phyloP scores from a whole-genome alignment of 2,888 invertebrate species.

The Argynnis bischoffii region DNA sequence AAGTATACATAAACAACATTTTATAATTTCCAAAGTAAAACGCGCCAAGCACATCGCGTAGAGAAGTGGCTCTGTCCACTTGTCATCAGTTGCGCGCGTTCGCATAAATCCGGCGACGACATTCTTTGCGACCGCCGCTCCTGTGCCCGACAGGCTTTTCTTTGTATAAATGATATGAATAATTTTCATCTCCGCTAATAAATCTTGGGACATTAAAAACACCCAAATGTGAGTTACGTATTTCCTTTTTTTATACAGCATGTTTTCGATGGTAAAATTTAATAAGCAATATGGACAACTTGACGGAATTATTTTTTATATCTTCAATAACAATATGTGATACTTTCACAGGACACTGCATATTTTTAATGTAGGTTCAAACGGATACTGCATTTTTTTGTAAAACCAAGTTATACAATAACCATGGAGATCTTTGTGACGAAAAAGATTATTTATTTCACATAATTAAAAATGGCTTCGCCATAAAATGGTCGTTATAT shows the following conservation, averaged over 20 bases:
- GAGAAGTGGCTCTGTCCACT: constrained; percentile 59
- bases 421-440: no score
- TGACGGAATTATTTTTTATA: constrained; percentile 6
- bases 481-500: no score
- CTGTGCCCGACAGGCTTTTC: constrained; percentile 50
- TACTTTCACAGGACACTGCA: no score
- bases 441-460: no score
- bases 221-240: constrained; percentile 1
- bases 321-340: background rate
- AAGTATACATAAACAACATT: background rate
- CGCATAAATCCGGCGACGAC: constrained; percentile 69
- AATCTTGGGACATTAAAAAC: constrained; percentile 24
- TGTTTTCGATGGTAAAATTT: constrained; percentile 7
- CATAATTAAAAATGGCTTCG: no score
- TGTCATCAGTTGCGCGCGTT: constrained; percentile 63
- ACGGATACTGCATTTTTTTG: no score
- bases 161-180: constrained; percentile 33
- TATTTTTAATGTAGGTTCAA: no score
- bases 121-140: constrained; percentile 68
- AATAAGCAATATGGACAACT: constrained; percentile 5
- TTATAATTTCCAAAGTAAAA: constrained; percentile 41
- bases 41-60: constrained; percentile 61
- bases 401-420: no score
- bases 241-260: constrained; percentile 4
- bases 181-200: constrained; percentile 27